These are phyloP conservation scores for Petaurus breviceps DNA, from an alignment of 2,113 vertebrate species.

Conservation along the genomic window DNA sequence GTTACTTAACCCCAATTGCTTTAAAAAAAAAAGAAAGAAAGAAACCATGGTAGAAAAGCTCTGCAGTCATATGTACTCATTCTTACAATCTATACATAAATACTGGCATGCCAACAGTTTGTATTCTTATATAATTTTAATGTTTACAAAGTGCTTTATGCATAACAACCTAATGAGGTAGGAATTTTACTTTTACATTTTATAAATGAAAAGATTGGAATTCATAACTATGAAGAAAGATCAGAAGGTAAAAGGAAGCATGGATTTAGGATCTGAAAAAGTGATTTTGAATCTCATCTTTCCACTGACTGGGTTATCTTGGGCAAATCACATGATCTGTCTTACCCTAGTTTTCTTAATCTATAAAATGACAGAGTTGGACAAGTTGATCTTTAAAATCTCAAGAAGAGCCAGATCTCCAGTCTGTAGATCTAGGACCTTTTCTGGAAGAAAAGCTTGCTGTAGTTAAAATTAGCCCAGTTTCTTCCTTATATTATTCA, in stretches of 20 bases:
- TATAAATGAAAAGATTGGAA: neutral
- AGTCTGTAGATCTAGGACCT: neutral
- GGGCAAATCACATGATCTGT: neutral
- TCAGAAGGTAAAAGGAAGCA: neutral
- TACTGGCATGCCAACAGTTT: neutral
- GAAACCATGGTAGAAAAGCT: neutral
- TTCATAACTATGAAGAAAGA: neutral
- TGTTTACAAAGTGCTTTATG: neutral
- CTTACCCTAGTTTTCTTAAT: neutral
- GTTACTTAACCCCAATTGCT: too few species aligned
- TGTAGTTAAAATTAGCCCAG: neutral
- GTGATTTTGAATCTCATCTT: neutral
- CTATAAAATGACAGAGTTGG: neutral
- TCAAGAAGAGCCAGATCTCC: neutral
- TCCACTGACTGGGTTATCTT: neutral
- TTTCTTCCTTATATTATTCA: conserved; percentile 59
- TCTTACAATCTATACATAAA: neutral
- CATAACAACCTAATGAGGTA: neutral
- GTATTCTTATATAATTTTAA: neutral
- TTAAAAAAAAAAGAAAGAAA: too few species aligned
- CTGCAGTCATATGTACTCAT: neutral
- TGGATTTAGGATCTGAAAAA: neutral
- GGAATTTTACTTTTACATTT: neutral
- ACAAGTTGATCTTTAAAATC: neutral
- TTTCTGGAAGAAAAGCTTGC: neutral